Conservation (phyloP, 2,888 invertebrate species). For the Chrysopilus asiliformis region DNA sequence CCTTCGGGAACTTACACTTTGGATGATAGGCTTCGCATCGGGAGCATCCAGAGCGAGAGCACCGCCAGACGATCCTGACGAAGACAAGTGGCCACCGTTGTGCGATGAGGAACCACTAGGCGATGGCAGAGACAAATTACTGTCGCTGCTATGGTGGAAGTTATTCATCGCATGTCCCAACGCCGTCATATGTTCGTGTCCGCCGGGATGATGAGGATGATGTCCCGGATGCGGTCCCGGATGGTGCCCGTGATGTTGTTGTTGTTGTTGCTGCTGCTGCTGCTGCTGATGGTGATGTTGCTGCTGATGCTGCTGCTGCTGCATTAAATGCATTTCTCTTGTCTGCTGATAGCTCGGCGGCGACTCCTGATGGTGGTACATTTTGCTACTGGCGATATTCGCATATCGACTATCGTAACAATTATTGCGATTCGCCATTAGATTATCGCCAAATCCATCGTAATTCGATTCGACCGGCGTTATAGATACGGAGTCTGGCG, state of each 20-base stretch:
- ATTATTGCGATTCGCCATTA: slow-evolving; percentile 38
- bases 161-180: slow-evolving; percentile 18
- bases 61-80: slow-evolving; percentile 44
- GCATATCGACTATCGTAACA: slow-evolving; percentile 15
- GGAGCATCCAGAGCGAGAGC: slow-evolving; percentile 38
- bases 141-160: slow-evolving; percentile 39
- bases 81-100: slow-evolving; percentile 40
- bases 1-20: slow-evolving; percentile 67
- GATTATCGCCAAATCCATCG: slow-evolving; percentile 65
- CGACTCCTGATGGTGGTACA: slow-evolving; percentile 37
- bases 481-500: slow-evolving; percentile 48
- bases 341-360: slow-evolving; percentile 45
- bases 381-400: slow-evolving; percentile 17
- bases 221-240: slow-evolving; percentile 18
- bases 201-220: slow-evolving; percentile 7
- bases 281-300: slow-evolving; percentile 42
- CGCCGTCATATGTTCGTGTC: slow-evolving; percentile 1
- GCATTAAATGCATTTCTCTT: slow-evolving; percentile 44
- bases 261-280: slow-evolving; percentile 45
- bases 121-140: slow-evolving; percentile 66
- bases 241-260: slow-evolving; percentile 19
- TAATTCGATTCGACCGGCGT: slow-evolving; percentile 42
- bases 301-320: slow-evolving; percentile 48
- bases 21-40: slow-evolving; percentile 48
- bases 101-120: slow-evolving; percentile 61